These are phyloP conservation scores for Scrobipalpa costella DNA, from an alignment of 2,888 invertebrate genomes.

Conservation along the genomic window DNA sequence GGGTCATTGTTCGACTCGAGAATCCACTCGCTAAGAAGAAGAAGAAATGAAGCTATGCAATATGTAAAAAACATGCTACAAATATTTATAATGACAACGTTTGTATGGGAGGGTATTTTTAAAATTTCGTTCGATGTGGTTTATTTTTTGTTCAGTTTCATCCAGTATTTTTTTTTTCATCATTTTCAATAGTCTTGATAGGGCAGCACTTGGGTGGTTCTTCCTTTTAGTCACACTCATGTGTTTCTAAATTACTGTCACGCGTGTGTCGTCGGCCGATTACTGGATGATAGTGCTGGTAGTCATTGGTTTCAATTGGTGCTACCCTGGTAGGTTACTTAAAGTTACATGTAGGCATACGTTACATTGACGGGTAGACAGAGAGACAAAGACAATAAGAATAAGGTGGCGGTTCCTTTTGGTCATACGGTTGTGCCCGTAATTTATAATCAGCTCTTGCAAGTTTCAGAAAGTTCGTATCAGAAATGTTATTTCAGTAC, in stretches of 20 bases:
- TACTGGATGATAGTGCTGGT: slow-evolving; percentile 32
- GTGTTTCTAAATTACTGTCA: slow-evolving; percentile 42
- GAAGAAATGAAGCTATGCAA: not conserved
- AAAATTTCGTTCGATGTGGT: too few species aligned
- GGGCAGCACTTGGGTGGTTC: slow-evolving; percentile 16
- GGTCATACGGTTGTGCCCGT: slow-evolving; percentile 34
- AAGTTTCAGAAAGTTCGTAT: too few species aligned
- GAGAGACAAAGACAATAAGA: not conserved
- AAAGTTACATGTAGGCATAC: not conserved
- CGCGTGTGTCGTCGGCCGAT: slow-evolving; percentile 41
- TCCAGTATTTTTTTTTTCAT: too few species aligned
- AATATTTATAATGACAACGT: too few species aligned
- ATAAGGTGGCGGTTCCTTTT: slow-evolving; percentile 9
- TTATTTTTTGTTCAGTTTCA: too few species aligned
- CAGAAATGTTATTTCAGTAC: too few species aligned
- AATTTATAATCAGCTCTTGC: too few species aligned
- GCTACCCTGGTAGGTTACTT: slow-evolving; percentile 13
- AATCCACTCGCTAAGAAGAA: too few species aligned
- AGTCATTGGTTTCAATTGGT: slow-evolving; percentile 26
- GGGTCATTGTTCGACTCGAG: too few species aligned
- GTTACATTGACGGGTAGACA: not conserved
- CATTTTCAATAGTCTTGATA: not conserved
- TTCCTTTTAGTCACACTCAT: slow-evolving; percentile 29
- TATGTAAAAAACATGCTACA: too few species aligned
- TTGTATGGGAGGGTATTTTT: too few species aligned